A percentile compares a stretch with the other conserved stretches of the same genome.
phyloP scores from a whole-genome alignment of 1,140 invertebrate genomes.

The Vollenhovia emeryi region DNA sequence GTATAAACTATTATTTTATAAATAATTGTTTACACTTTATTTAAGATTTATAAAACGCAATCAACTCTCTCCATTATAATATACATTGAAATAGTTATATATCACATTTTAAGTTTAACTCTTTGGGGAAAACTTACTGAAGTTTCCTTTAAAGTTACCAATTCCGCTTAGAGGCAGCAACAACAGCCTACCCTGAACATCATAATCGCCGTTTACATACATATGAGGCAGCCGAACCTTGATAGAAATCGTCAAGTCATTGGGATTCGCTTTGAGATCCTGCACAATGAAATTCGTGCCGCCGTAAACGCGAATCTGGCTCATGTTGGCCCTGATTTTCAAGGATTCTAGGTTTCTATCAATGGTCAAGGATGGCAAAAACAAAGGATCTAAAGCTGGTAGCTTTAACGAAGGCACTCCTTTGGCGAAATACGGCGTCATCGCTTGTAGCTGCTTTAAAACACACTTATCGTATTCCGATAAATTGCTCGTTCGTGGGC shows the following conservation, averaged over 20 bases:
- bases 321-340: constrained; percentile 88
- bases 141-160: constrained; percentile 89
- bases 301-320: constrained; percentile 88
- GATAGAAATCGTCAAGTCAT: constrained; percentile 87
- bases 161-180: constrained; percentile 88
- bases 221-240: constrained; percentile 87
- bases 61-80: constrained; percentile 1
- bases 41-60: constrained; percentile 35
- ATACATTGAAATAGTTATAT: constrained; percentile 17
- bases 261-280: constrained; percentile 87
- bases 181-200: constrained; percentile 88
- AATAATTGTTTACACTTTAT: neutral
- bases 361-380: constrained; percentile 87
- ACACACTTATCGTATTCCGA: constrained; percentile 87
- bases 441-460: constrained; percentile 85
- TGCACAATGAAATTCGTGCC: constrained; percentile 87
- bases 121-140: constrained; percentile 86
- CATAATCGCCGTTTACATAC: constrained; percentile 88
- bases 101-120: neutral
- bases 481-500: constrained; percentile 68
- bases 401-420: constrained; percentile 89
- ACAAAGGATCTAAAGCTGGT: constrained; percentile 88
- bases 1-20: neutral
- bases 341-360: constrained; percentile 89
- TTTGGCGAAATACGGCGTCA: constrained; percentile 86